These are phyloP conservation scores for Dendrocincla fuliginosa DNA, from an alignment of 2,797 vertebrate species.

Conservation along the genomic window DNA sequence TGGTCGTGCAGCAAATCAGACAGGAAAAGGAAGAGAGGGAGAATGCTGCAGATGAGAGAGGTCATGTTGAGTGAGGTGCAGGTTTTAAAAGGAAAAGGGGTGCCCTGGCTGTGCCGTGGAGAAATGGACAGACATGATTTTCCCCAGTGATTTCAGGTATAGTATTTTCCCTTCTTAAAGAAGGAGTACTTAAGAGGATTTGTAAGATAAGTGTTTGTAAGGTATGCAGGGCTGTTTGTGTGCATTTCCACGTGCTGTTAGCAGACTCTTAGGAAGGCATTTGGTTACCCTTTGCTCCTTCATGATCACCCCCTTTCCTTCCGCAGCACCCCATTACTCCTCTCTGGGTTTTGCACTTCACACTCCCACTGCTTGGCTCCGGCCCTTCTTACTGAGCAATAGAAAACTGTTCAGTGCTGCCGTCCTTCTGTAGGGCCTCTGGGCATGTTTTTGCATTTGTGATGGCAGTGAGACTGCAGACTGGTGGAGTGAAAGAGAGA, in stretches of 20 bases:
- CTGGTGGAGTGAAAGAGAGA: not conserved
- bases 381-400: not conserved
- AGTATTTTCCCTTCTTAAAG: not conserved
- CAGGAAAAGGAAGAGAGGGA: not conserved
- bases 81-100: not conserved
- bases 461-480: not conserved
- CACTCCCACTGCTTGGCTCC: not conserved
- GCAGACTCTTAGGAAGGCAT: not conserved
- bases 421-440: not conserved
- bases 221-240: not conserved
- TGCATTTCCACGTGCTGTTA: not conserved
- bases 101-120: not conserved
- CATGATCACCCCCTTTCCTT: fast-evolving
- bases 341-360: not conserved
- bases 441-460: not conserved
- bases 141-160: not conserved
- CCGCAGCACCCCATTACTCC: not conserved
- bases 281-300: not conserved
- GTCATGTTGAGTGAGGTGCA: not conserved
- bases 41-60: not conserved
- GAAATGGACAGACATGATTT: not conserved
- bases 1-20: not conserved
- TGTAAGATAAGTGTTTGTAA: not conserved
- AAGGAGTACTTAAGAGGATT: not conserved
- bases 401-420: not conserved